A percentile compares a stretch with the other conserved stretches of the same genome.
Evolutionary conservation across 2,113 vertebrate species (phyloP).

Genomic region (Tragulus kanchil): DNA sequence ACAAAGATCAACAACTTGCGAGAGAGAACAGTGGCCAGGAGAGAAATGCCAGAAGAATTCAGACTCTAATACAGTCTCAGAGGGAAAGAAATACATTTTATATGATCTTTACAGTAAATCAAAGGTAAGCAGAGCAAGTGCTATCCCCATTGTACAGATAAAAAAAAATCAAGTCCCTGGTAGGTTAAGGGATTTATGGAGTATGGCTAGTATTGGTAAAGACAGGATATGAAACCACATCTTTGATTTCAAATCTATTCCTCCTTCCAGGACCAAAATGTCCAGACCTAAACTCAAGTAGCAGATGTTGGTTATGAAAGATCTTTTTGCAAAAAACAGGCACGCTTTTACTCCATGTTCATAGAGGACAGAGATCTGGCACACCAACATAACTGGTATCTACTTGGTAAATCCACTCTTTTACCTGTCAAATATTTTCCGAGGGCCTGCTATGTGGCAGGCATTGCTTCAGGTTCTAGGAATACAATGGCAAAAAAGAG

Average conservation of each 20-base stretch:
- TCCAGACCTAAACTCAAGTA: neutral
- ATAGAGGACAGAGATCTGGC: neutral
- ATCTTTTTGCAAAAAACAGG: neutral
- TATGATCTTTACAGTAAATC: neutral
- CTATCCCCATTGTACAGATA: neutral
- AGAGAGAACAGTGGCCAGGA: neutral
- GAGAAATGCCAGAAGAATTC: neutral
- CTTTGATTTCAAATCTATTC: neutral
- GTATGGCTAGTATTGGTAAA: neutral
- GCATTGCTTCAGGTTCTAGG: neutral
- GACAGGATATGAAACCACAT: neutral
- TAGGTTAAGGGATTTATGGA: neutral
- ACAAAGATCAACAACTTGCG: neutral
- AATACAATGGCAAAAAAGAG: neutral
- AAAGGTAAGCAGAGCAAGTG: neutral
- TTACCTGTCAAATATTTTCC: neutral
- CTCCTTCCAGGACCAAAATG: slow-evolving; percentile 2
- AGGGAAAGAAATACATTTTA: neutral
- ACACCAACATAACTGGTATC: neutral
- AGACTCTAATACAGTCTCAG: neutral
- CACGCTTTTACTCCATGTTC: neutral
- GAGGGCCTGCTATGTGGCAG: neutral
- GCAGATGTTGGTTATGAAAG: neutral
- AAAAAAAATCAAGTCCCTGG: neutral
- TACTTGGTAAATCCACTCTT: neutral